Base-by-base conservation (phyloP, 2,888 invertebrate genomes). In the Alentia gelatinosa region DNA sequence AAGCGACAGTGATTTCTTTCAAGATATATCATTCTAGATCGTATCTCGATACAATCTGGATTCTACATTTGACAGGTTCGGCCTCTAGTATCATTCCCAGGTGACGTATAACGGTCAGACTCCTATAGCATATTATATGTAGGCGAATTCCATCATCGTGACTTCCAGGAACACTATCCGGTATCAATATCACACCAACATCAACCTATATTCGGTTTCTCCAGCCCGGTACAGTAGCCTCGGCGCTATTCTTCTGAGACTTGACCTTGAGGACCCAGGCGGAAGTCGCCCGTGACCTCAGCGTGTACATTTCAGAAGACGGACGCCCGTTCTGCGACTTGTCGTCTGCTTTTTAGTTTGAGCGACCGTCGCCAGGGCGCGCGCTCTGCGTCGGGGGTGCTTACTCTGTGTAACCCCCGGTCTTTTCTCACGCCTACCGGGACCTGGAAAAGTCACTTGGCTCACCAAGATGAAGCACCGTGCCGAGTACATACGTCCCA, bases 281-380 rank as follows among this genome's bases (percentile, higher is more conserved):
- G 68, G 68, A 68, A 68, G 68, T 68, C n/a, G 68, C 12, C 68
- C 68, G 30, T 68, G 68, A 68, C 68, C 68, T 68, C 30, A 30
- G n/a, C 68, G 68, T 26, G 68, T 68, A 1, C 68, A 68, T 68
- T 68, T 12, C 68, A 68, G 68, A 26, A 26, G 68, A 30, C 68
- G 23, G 33, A 26, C 26, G 68, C 68, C 68, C 12, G 12, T 26
- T 68, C 56, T 30, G 26, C 33, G 26, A 68, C 56, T 56, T 68
- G 68, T 68, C 68, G 68, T 68, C 68, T 68, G 68, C 68, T 68
- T 68, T 68, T 68, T 68, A 68, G 33, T 68, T 26, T 26, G 23
- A 12, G 23, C 26, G 26, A 3, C 26, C 26, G 26, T 30, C 68
- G 30, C 68, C 30, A 68, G 68, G 68, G 26, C 68, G 68, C 68